phyloP scores from a whole-genome alignment of 2,888 invertebrate species.

The Stenchaetothrips biformis region DNA sequence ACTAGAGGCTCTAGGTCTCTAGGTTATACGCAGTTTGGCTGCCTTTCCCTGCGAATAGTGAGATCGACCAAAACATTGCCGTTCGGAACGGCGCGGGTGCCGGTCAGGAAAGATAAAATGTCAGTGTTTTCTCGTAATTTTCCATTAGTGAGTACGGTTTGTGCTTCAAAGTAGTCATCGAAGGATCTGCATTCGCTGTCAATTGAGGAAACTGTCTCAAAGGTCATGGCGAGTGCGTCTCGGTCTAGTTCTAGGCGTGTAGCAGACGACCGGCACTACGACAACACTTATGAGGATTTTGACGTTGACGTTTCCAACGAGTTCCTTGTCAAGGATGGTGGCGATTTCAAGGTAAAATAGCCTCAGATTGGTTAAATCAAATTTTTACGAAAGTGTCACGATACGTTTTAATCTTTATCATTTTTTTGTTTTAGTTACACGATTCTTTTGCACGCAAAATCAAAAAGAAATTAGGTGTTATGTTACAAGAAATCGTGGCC shows the following conservation, averaged over 20 bases:
- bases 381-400: neutral
- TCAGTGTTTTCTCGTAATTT: too few relatives aligned
- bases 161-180: too few relatives aligned
- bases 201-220: neutral
- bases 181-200: too few relatives aligned
- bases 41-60: too few relatives aligned
- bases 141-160: too few relatives aligned
- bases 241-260: neutral
- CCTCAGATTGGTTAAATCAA: neutral
- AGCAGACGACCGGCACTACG: neutral
- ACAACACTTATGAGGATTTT: neutral
- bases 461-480: neutral
- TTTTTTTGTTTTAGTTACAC: neutral
- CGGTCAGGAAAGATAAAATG: too few relatives aligned
- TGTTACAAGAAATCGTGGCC: neutral
- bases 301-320: neutral
- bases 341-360: neutral
- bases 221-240: neutral
- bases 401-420: neutral
- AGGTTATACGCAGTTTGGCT: too few relatives aligned
- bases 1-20: too few relatives aligned
- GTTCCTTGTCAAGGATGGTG: neutral
- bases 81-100: too few relatives aligned
- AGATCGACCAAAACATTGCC: too few relatives aligned
- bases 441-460: neutral